Percentiles rank a stretch among this genome's conserved stretches.
Evolutionary conservation across 2,113 vertebrate species (phyloP).

Genomic region (Campylomormyrus numenius): DNA sequence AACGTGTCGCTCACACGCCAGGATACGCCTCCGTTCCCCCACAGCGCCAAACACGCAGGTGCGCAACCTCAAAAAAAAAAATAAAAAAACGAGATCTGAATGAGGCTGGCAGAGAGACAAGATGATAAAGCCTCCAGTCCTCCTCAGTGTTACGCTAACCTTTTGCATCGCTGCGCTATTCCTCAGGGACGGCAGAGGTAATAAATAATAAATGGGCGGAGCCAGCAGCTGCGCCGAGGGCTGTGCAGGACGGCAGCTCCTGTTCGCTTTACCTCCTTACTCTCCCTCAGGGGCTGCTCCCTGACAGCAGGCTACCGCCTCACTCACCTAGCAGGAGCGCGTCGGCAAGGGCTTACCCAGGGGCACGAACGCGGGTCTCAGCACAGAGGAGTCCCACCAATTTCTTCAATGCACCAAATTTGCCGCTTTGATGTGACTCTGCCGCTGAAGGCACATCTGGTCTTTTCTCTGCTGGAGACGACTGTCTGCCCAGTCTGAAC

Average conservation of each 20-base stretch:
- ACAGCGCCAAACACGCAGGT: background rate
- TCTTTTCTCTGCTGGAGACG: conserved; percentile 31
- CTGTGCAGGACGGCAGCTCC: background rate
- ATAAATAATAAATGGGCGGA: background rate
- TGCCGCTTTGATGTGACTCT: conserved; percentile 23
- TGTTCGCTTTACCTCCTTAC: background rate
- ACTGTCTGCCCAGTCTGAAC: conserved; percentile 39
- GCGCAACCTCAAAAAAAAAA: background rate
- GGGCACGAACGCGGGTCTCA: background rate
- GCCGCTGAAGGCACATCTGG: conserved; percentile 25
- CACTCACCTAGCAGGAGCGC: background rate
- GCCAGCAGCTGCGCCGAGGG: background rate
- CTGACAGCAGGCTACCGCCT: background rate
- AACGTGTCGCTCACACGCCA: background rate
- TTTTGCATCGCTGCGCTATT: background rate
- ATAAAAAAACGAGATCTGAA: background rate
- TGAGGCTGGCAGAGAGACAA: background rate
- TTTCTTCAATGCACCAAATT: conserved; percentile 18
- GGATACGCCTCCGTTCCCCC: background rate
- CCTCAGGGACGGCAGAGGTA: background rate
- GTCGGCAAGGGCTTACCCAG: background rate
- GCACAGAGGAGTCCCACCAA: conserved; percentile 8
- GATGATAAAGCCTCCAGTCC: background rate
- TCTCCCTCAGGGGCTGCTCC: background rate
- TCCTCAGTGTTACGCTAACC: background rate